A percentile compares a stretch with the other conserved stretches of the same genome.
Conservation (phyloP, 2,113 vertebrate species). For the Zeus faber region DNA sequence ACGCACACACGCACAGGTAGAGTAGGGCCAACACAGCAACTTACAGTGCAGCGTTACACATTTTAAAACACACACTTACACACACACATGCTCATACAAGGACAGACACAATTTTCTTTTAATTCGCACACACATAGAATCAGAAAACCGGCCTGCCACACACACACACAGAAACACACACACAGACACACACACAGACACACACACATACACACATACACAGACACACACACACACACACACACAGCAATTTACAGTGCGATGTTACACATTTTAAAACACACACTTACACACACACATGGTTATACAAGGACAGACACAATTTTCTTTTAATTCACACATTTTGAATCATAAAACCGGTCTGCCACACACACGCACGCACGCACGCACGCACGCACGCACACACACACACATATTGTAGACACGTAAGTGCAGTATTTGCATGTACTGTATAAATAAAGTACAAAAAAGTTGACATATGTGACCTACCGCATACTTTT, state of each 20-base stretch:
- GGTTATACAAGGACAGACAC: not conserved
- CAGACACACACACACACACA: conserved; percentile 6
- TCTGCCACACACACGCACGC: too few relatives aligned
- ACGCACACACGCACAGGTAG: not conserved
- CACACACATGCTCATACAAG: not conserved
- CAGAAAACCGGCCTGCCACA: not conserved
- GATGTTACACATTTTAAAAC: not conserved
- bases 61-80: not conserved
- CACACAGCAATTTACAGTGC: not conserved
- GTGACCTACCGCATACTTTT: too few relatives aligned
- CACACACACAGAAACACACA: too few relatives aligned
- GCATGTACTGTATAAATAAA: too few relatives aligned
- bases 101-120: not conserved
- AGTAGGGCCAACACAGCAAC: not conserved
- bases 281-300: not conserved
- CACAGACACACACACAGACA: not conserved
- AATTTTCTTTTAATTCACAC: not conserved
- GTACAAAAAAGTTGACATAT: too few relatives aligned
- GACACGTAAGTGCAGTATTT: too few relatives aligned
- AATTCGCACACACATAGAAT: not conserved
- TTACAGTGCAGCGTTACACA: not conserved
- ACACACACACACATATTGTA: not conserved
- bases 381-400: not conserved
- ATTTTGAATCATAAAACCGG: not conserved
- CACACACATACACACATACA: conserved; percentile 5